Percentiles rank a stretch among this genome's conserved stretches.
Evolutionary conservation across 2,888 invertebrate genomes (phyloP).

Genomic region (Drosophila fulvimacula): DNA sequence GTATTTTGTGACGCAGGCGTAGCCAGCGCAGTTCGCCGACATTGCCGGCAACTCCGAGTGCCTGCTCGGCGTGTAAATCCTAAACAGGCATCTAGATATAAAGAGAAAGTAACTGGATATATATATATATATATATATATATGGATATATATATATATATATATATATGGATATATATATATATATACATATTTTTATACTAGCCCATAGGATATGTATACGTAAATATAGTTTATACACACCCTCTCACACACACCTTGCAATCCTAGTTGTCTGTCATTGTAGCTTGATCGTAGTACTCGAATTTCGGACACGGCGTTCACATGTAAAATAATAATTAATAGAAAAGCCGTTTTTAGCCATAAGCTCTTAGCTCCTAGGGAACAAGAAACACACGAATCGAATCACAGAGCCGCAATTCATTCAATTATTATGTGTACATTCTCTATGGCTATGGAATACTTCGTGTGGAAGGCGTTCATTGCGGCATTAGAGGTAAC

Average conservation of each 20-base stretch:
- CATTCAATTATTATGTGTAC: constrained; percentile 33
- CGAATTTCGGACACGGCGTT: constrained; percentile 45
- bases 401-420: constrained; percentile 34
- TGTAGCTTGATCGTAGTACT: constrained; percentile 39
- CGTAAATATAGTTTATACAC: constrained; percentile 23
- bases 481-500: constrained; percentile 38
- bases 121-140: constrained; percentile 5
- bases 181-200: constrained; percentile 68
- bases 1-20: constrained; percentile 82
- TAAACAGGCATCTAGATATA: constrained; percentile 16
- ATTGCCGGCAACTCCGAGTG: constrained; percentile 55
- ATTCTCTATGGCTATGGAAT: constrained; percentile 42
- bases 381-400: not conserved
- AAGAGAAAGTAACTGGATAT: constrained; percentile 12
- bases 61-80: constrained; percentile 67
- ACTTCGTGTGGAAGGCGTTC: constrained; percentile 18
- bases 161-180: constrained; percentile 45
- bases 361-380: constrained; percentile 33
- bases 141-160: constrained; percentile 28
- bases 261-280: constrained; percentile 56
- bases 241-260: constrained; percentile 19
- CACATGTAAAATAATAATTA: constrained; percentile 35
- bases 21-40: constrained; percentile 70
- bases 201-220: constrained; percentile 34
- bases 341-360: constrained; percentile 36